Conservation (phyloP, 2,113 vertebrate genomes). For the Podarcis raffonei region DNA sequence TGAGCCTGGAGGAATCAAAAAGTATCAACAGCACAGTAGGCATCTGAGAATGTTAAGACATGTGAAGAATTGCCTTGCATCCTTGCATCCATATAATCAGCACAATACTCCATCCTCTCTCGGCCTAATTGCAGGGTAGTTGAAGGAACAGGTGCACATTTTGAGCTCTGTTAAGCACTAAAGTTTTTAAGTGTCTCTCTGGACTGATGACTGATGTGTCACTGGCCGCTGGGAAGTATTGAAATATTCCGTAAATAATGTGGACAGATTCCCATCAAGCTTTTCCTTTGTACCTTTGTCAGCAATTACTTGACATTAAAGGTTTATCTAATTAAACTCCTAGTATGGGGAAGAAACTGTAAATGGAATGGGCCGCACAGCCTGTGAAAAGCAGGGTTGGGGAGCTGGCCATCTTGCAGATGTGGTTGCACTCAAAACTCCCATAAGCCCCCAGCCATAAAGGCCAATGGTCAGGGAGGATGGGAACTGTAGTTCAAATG, state of each 20-base stretch:
- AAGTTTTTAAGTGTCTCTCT: constrained; percentile 71
- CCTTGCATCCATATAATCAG: background rate
- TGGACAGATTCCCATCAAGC: constrained; percentile 29
- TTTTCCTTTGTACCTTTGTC: background rate
- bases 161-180: constrained; percentile 73
- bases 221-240: constrained; percentile 51
- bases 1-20: constrained; percentile 34
- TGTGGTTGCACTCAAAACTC: too few species aligned
- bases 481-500: too few species aligned
- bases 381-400: background rate
- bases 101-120: constrained; percentile 36
- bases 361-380: constrained; percentile 36
- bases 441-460: too few species aligned
- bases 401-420: too few species aligned
- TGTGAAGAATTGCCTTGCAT: constrained; percentile 39
- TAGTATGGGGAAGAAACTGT: background rate
- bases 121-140: constrained; percentile 50
- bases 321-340: constrained; percentile 48
- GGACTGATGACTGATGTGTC: constrained; percentile 54
- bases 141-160: constrained; percentile 71
- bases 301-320: constrained; percentile 38
- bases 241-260: constrained; percentile 55
- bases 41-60: constrained; percentile 43
- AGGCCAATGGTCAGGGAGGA: too few species aligned
- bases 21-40: constrained; percentile 46